phyloP scores from a whole-genome alignment of 2,797 vertebrate species.

The Morus bassanus region DNA sequence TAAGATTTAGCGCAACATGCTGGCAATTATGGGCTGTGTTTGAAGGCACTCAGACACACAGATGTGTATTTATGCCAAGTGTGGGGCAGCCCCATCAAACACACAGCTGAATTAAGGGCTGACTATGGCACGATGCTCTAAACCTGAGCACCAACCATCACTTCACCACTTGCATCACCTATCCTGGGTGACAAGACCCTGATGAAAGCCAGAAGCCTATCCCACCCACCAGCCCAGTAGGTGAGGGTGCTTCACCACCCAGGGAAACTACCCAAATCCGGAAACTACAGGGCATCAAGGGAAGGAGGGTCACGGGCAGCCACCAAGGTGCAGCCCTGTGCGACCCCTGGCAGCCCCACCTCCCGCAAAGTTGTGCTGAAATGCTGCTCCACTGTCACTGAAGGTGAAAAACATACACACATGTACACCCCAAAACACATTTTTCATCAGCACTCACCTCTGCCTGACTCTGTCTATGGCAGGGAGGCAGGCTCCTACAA shows the following conservation, averaged over 20 bases:
- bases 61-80: background rate
- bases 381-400: background rate
- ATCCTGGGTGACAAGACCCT: background rate
- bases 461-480: background rate
- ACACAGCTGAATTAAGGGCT: background rate
- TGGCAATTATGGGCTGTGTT: background rate
- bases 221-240: background rate
- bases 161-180: background rate
- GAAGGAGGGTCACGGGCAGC: background rate
- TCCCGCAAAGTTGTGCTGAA: background rate
- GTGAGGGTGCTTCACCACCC: background rate
- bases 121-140: rapidly evolving
- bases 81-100: background rate
- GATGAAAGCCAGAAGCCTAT: background rate
- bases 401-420: background rate
- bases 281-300: background rate
- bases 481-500: background rate
- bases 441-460: background rate
- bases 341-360: background rate
- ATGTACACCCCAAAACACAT: background rate
- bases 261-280: background rate
- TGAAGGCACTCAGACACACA: background rate
- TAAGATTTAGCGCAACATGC: rapidly evolving
- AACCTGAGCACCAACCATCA: background rate
- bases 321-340: rapidly evolving